phyloP scores from a whole-genome alignment of 2,888 invertebrate genomes.

The Neocrepidodera transversa region DNA sequence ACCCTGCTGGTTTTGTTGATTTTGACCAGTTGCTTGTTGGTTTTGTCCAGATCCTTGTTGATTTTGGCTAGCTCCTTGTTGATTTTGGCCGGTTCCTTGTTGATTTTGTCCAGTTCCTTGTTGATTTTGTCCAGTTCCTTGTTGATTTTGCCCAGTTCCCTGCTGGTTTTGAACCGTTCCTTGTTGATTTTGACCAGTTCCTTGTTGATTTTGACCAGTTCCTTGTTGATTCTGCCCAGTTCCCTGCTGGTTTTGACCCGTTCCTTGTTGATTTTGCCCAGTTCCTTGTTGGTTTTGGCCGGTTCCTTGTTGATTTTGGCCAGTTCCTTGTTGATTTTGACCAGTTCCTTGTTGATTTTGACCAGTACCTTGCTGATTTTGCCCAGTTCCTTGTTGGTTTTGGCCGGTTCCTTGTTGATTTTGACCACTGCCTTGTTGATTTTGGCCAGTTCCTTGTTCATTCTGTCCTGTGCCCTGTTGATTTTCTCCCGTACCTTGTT shows the following conservation, averaged over 20 bases:
- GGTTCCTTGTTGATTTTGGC: constrained; percentile 21
- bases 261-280: not conserved
- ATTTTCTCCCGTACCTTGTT: constrained; percentile 30
- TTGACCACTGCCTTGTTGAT: constrained; percentile 19
- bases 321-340: constrained; percentile 27
- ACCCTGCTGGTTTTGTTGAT: constrained; percentile 27
- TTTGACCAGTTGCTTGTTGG: not conserved
- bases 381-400: constrained; percentile 30
- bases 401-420: constrained; percentile 21
- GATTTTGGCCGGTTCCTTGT: constrained; percentile 28
- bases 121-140: constrained; percentile 27
- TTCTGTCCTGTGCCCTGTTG: constrained; percentile 27
- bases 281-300: too few species aligned
- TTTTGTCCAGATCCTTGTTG: constrained; percentile 22
- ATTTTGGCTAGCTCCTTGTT: constrained; percentile 22
- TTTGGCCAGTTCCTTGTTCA: constrained; percentile 25
- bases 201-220: constrained; percentile 13
- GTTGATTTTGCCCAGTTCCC: constrained; percentile 14
- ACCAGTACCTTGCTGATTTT: constrained; percentile 7
- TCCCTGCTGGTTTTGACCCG: too few species aligned
- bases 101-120: constrained; percentile 16
- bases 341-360: constrained; percentile 1
- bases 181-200: constrained; percentile 26
- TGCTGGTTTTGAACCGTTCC: constrained; percentile 32
- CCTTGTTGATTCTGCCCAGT: constrained; percentile 27